phyloP scores from a whole-genome alignment of 2,113 vertebrate genomes.

The Hemiprocne comata region DNA sequence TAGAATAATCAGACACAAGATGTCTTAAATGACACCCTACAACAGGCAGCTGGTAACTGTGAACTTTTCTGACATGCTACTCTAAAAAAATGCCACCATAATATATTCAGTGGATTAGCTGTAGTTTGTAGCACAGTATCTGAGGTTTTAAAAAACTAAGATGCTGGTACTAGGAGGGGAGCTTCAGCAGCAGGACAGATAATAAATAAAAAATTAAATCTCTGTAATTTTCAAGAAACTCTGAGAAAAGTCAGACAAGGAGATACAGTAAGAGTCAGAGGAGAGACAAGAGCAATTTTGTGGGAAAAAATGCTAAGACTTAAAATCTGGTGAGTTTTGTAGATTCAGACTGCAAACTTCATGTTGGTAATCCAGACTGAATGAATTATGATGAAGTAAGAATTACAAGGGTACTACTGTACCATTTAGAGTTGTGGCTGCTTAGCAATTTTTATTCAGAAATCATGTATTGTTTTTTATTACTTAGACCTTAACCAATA shows the following conservation, averaged over 20 bases:
- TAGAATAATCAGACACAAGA: neutral
- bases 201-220: neutral
- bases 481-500: neutral
- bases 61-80: neutral
- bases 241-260: neutral
- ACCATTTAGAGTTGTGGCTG: neutral
- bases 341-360: neutral
- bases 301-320: neutral
- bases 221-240: neutral
- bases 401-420: neutral
- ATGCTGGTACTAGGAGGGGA: neutral
- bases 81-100: neutral
- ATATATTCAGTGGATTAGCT: neutral
- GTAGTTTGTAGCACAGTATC: neutral
- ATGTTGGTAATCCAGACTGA: neutral
- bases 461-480: neutral
- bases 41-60: neutral
- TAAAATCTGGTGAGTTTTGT: neutral
- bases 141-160: neutral
- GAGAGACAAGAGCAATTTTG: neutral
- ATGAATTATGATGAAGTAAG: neutral
- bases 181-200: neutral
- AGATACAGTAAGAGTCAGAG: neutral
- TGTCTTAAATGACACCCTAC: slow-evolving; percentile 2
- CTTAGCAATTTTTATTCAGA: neutral